Conservation (phyloP, 2,797 vertebrate genomes). For the Crocodylus rhombifer region DNA sequence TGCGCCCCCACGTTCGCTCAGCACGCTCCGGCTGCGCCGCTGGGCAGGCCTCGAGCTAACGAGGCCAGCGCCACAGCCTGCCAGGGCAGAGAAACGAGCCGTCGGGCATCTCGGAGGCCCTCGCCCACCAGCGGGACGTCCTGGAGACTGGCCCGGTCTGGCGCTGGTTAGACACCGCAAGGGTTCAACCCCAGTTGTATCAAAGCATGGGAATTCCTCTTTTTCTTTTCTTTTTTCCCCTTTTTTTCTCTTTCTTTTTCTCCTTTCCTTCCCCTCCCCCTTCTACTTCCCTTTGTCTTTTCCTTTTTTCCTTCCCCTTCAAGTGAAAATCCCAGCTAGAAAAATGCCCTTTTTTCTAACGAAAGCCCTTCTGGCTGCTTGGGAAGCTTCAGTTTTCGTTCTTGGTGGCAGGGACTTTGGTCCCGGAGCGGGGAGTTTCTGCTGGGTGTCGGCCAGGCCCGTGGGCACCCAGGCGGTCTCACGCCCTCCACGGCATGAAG, state of each 20-base stretch:
- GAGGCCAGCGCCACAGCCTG: background rate
- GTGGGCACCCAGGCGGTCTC: background rate
- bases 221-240: too few species aligned
- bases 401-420: background rate
- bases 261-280: too few species aligned
- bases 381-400: background rate
- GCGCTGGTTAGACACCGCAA: background rate
- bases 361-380: background rate
- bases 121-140: background rate
- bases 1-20: background rate
- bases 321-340: too few species aligned
- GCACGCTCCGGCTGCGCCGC: background rate
- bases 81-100: background rate
- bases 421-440: background rate
- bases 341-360: background rate
- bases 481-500: background rate
- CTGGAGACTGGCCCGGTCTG: background rate
- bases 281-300: too few species aligned
- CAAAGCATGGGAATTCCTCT: background rate
- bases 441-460: background rate
- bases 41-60: too few species aligned
- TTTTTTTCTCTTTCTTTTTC: too few species aligned
- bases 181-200: background rate
- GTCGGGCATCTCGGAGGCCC: background rate
- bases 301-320: too few species aligned